These are phyloP conservation scores for Euphydryas editha DNA, from an alignment of 2,888 invertebrate species.

Conservation along the genomic window DNA sequence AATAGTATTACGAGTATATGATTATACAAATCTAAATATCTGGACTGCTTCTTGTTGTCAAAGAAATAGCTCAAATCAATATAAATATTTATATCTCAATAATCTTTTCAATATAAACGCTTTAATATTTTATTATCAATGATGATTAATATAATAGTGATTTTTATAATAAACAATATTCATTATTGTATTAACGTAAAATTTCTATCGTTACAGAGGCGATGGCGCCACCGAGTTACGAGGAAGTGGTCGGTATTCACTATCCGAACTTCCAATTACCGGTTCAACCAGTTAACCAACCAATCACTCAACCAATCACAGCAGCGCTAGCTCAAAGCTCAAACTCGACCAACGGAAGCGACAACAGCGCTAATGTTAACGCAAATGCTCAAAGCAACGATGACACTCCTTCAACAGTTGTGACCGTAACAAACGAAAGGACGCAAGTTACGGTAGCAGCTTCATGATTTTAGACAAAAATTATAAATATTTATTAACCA, in stretches of 20 bases:
- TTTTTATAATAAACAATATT: too few relatives aligned
- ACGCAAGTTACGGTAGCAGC: conserved; percentile 53
- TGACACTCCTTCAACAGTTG: conserved; percentile 45
- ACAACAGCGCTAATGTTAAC: conserved; percentile 38
- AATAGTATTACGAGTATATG: too few relatives aligned
- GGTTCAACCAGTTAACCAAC: conserved; percentile 65
- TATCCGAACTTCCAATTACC: conserved; percentile 62
- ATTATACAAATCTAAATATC: too few relatives aligned
- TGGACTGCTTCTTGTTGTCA: too few relatives aligned
- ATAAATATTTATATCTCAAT: too few relatives aligned
- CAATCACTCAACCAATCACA: conserved; percentile 54
- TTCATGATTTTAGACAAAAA: conserved; percentile 47
- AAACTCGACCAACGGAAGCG: conserved; percentile 37
- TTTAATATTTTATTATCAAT: too few relatives aligned
- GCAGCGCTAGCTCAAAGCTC: conserved; percentile 60
- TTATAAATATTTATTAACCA: conserved; percentile 32
- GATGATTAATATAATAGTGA: too few relatives aligned
- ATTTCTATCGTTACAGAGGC: conserved; percentile 64
- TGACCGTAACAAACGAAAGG: conserved; percentile 54
- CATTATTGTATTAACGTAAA: neutral
- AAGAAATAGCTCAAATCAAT: too few relatives aligned
- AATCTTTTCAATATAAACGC: too few relatives aligned
- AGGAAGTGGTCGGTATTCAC: conserved; percentile 76
- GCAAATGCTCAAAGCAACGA: conserved; percentile 15
- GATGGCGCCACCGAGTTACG: conserved; percentile 78